Conservation (phyloP, 1,140 invertebrate species). For the Rhizoglyphus robini region DNA sequence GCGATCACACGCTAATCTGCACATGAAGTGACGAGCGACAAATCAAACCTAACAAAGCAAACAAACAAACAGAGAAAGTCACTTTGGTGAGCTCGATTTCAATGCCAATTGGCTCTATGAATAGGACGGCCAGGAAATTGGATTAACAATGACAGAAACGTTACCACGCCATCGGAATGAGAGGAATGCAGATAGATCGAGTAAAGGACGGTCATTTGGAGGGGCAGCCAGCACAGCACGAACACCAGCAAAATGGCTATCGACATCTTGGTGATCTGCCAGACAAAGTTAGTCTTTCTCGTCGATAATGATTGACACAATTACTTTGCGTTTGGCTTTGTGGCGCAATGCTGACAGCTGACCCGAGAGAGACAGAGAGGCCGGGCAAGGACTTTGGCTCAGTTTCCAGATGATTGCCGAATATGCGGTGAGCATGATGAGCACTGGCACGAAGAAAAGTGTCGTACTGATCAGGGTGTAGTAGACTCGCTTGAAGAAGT, state of each 20-base stretch:
- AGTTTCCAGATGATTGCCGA: conserved; percentile 36
- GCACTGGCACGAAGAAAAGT: conserved; percentile 39
- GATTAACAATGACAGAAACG: too few relatives aligned
- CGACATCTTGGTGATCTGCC: not conserved
- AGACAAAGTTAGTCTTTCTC: not conserved
- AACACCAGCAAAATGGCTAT: conserved; percentile 28
- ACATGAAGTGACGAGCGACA: too few relatives aligned
- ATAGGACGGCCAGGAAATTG: too few relatives aligned
- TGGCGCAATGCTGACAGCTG: conserved; percentile 25
- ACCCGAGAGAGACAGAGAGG: too few relatives aligned
- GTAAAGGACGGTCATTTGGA: conserved; percentile 32
- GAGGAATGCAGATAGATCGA: conserved; percentile 27
- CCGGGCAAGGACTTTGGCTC: conserved; percentile 30
- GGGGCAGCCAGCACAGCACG: conserved; percentile 33
- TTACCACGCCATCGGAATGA: conserved; percentile 24
- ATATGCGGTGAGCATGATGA: conserved; percentile 39
- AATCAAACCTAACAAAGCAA: too few relatives aligned
- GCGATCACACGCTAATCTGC: too few relatives aligned
- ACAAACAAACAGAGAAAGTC: too few relatives aligned
- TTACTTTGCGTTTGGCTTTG: conserved; percentile 28
- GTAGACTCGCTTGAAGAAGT: conserved; percentile 31
- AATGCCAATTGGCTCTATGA: too few relatives aligned
- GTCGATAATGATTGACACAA: conserved; percentile 22
- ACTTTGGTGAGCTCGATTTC: too few relatives aligned
- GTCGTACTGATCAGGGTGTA: conserved; percentile 36